phyloP scores from a whole-genome alignment of 2,113 vertebrate genomes.

The Halcyon senegalensis region DNA sequence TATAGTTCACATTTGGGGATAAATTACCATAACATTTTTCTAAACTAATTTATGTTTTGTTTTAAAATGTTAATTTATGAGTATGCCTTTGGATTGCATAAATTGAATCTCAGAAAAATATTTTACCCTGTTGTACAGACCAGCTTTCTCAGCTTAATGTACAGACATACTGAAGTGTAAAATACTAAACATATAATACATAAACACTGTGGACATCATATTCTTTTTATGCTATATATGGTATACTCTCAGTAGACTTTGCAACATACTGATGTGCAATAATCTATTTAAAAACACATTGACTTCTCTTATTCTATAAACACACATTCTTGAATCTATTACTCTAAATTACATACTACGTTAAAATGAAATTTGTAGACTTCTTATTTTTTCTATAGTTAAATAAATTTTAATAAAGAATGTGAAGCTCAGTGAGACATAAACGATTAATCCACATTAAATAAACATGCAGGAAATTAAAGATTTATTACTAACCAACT shows the following conservation, averaged over 20 bases:
- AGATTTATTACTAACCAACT: constrained; percentile 26
- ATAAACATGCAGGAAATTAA: constrained; percentile 27
- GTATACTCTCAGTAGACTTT: not conserved
- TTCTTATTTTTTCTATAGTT: not conserved
- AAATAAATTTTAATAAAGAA: constrained; percentile 14
- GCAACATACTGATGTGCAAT: not conserved
- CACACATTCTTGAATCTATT: not conserved
- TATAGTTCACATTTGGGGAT: not conserved
- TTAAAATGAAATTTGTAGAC: not conserved
- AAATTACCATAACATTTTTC: not conserved
- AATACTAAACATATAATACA: not conserved
- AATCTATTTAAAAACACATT: not conserved
- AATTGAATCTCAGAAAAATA: not conserved
- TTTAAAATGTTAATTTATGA: not conserved
- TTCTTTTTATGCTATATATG: not conserved
- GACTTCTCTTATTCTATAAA: not conserved
- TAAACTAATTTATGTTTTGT: not conserved
- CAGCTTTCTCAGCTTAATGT: not conserved
- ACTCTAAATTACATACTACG: not conserved
- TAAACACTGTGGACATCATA: not conserved
- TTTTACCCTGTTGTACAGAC: not conserved
- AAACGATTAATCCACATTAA: constrained; percentile 49
- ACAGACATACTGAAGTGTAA: not conserved
- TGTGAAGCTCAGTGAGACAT: not conserved
- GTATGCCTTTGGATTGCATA: not conserved